phyloP scores from a whole-genome alignment of 1,140 invertebrate genomes.

The Neodiprion pinetum region DNA sequence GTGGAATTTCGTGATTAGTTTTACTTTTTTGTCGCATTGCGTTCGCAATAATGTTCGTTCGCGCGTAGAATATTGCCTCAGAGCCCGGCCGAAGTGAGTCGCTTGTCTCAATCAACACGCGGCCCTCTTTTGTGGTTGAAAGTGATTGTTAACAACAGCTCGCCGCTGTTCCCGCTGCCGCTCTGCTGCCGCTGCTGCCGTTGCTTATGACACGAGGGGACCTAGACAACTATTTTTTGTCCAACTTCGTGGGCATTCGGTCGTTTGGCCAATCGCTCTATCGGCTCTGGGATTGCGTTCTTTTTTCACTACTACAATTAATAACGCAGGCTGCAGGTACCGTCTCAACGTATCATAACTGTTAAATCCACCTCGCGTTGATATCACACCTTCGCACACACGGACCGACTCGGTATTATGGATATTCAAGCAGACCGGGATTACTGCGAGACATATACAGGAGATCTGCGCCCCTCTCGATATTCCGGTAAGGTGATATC shows the following conservation, averaged over 20 bases:
- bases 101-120: slow-evolving; percentile 6
- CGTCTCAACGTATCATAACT: too few species aligned
- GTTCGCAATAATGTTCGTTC: slow-evolving; percentile 58
- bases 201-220: background rate
- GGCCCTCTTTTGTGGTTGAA: slow-evolving; percentile 6
- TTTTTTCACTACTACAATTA: too few species aligned
- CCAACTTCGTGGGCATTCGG: background rate
- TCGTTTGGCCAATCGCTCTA: background rate
- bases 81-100: slow-evolving; percentile 25
- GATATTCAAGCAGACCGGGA: too few species aligned
- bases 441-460: background rate
- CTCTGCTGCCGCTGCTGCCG: background rate
- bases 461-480: too few species aligned
- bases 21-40: slow-evolving; percentile 39
- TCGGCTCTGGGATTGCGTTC: background rate
- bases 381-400: too few species aligned
- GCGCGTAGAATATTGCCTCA: slow-evolving; percentile 58
- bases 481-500: background rate
- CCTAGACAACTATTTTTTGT: background rate
- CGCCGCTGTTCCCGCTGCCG: background rate
- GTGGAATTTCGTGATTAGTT: slow-evolving; percentile 52
- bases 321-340: too few species aligned
- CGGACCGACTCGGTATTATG: too few species aligned
- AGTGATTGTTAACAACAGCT: slow-evolving; percentile 5
- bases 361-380: too few species aligned